Evolutionary conservation across 2,888 invertebrate genomes (phyloP).

Genomic region (Leptinotarsa tumamoca): DNA sequence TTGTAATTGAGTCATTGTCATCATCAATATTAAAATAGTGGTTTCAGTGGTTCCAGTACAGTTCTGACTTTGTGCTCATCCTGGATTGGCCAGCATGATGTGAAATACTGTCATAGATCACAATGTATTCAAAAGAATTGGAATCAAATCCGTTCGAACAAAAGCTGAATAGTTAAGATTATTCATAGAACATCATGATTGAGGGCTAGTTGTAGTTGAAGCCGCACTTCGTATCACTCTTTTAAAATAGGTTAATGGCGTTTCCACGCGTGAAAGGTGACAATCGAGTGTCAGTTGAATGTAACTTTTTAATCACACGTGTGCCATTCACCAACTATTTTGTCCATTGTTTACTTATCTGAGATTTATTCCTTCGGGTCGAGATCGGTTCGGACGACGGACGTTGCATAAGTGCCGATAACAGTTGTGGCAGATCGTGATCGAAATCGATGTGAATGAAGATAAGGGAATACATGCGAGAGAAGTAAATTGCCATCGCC

Average conservation of each 20-base stretch:
- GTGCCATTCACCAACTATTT: constrained; percentile 41
- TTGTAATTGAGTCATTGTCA: no score
- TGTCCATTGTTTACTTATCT: constrained; percentile 44
- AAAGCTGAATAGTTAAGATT: no score
- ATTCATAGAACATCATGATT: no score
- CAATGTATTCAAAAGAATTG: no score
- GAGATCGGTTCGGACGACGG: constrained; percentile 34
- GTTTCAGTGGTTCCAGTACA: no score
- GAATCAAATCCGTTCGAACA: no score
- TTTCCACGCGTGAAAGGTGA: constrained; percentile 39
- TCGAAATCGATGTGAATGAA: constrained; percentile 42
- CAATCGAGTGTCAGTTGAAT: constrained; percentile 49
- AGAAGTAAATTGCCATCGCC: constrained; percentile 33
- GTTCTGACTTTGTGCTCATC: no score
- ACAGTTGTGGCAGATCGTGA: constrained; percentile 42
- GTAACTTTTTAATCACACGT: constrained; percentile 50
- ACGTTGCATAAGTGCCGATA: constrained; percentile 21
- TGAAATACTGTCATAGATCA: no score
- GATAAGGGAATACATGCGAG: constrained; percentile 38
- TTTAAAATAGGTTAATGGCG: constrained; percentile 20
- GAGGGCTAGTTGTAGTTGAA: neutral
- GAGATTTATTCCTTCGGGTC: constrained; percentile 43
- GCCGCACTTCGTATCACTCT: neutral
- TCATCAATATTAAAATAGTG: no score
- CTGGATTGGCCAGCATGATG: no score